phyloP scores from a whole-genome alignment of 2,888 invertebrate genomes.

The Hymenopus coronatus region DNA sequence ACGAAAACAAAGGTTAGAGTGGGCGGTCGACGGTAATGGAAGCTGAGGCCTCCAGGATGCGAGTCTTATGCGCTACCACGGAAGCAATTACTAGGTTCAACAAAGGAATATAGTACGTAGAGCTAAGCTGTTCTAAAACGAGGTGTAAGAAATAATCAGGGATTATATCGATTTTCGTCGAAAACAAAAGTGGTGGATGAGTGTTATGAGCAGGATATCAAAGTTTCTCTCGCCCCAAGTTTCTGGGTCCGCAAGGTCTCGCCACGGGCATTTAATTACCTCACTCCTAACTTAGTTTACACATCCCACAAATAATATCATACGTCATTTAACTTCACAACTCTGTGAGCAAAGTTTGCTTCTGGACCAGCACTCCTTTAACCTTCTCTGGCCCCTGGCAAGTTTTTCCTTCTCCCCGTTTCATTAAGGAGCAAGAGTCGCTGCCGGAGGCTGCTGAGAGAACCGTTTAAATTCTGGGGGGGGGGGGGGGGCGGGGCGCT shows the following conservation, averaged over 20 bases:
- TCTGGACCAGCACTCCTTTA: not conserved
- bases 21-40: too few relatives aligned
- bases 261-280: not conserved
- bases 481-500: not conserved
- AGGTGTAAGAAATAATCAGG: not conserved
- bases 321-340: constrained; percentile 8
- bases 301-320: not conserved
- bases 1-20: too few relatives aligned
- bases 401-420: not conserved
- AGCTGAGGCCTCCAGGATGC: too few relatives aligned
- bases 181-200: not conserved
- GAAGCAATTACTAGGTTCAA: too few relatives aligned
- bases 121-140: not conserved
- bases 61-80: too few relatives aligned
- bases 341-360: not conserved
- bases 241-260: not conserved
- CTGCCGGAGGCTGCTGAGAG: not conserved
- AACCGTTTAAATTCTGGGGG: not conserved
- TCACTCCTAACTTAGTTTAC: not conserved
- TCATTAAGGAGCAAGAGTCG: not conserved
- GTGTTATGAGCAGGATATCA: not conserved
- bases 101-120: too few relatives aligned
- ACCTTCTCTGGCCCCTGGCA: not conserved
- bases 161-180: not conserved
- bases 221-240: not conserved